Conservation (phyloP, 1,140 invertebrate species). For the Drosophila teissieri region DNA sequence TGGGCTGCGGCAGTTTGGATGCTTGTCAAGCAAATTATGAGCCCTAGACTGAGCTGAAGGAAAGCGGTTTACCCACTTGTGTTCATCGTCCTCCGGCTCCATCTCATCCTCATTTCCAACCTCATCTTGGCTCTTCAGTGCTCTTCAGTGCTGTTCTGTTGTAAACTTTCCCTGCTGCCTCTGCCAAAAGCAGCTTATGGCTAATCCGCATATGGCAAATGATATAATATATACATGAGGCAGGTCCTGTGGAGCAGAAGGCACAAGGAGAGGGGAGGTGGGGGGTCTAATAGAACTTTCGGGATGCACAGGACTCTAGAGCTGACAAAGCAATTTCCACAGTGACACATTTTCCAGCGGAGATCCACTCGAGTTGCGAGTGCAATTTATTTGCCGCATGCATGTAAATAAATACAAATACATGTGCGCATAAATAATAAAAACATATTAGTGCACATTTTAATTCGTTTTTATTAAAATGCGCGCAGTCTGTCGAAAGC, state of each 20-base stretch:
- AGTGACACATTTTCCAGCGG: slow-evolving; percentile 62
- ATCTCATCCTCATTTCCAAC: slow-evolving; percentile 27
- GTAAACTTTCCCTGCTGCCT: slow-evolving; percentile 54
- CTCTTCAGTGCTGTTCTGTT: slow-evolving; percentile 26
- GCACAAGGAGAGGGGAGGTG: neutral
- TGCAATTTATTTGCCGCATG: slow-evolving; percentile 64
- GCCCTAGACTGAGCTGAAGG: slow-evolving; percentile 55
- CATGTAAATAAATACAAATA: slow-evolving; percentile 57
- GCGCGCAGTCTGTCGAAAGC: slow-evolving; percentile 32
- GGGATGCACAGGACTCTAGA: slow-evolving; percentile 34
- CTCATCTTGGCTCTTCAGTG: slow-evolving; percentile 12
- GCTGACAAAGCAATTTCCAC: slow-evolving; percentile 69
- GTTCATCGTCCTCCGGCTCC: slow-evolving; percentile 23
- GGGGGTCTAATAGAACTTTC: slow-evolving; percentile 38
- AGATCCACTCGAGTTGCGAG: slow-evolving; percentile 26
- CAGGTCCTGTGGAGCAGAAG: neutral
- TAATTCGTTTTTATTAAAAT: slow-evolving; percentile 80
- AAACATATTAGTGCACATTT: slow-evolving; percentile 78
- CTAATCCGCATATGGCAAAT: slow-evolving; percentile 81
- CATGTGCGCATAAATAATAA: slow-evolving; percentile 72
- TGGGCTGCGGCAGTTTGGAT: slow-evolving; percentile 53
- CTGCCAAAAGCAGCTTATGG: slow-evolving; percentile 60
- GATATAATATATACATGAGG: slow-evolving; percentile 68
- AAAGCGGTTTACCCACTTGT: slow-evolving; percentile 69
- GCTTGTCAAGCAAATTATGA: slow-evolving; percentile 81